Conservation (phyloP, 2,797 vertebrate genomes). For the Platyrinchus mystaceus region DNA sequence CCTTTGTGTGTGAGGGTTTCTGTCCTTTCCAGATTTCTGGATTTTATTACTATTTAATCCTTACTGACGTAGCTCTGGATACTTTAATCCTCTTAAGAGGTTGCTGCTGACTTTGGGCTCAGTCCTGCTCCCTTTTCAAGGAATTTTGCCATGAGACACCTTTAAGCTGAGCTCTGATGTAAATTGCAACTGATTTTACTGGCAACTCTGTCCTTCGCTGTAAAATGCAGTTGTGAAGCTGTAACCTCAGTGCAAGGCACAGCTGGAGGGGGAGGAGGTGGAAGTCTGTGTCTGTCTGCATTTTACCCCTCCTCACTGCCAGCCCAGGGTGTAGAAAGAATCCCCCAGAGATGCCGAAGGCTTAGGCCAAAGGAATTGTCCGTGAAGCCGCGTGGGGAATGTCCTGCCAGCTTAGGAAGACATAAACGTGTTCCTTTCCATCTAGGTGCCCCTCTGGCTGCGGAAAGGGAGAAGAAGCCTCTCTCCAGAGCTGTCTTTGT, state of each 20-base stretch:
- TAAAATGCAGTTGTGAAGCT: not conserved
- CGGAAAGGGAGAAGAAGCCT: conserved; percentile 42
- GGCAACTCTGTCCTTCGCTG: not conserved
- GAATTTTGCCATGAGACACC: conserved; percentile 39
- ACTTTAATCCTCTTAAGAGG: conserved; percentile 14
- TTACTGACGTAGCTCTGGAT: conserved; percentile 11
- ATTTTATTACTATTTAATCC: conserved; percentile 52
- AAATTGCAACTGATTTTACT: not conserved
- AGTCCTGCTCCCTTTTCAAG: conserved; percentile 44
- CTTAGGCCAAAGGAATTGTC: not conserved
- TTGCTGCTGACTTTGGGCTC: conserved; percentile 51
- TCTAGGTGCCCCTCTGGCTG: conserved; percentile 38
- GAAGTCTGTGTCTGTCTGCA: not conserved
- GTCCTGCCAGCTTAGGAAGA: not conserved
- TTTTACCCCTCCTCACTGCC: not conserved
- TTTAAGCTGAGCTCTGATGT: not conserved
- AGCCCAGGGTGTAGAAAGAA: not conserved
- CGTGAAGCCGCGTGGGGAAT: not conserved
- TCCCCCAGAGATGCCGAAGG: not conserved
- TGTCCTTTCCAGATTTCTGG: conserved; percentile 43
- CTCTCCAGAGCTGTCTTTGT: conserved; percentile 51
- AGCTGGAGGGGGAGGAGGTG: not conserved
- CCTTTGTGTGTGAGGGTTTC: not conserved
- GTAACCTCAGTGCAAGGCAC: not conserved
- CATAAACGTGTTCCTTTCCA: conserved; percentile 36